These are phyloP conservation scores for Mamestra configurata DNA, from an alignment of 1,140 invertebrate genomes.

Conservation along the genomic window DNA sequence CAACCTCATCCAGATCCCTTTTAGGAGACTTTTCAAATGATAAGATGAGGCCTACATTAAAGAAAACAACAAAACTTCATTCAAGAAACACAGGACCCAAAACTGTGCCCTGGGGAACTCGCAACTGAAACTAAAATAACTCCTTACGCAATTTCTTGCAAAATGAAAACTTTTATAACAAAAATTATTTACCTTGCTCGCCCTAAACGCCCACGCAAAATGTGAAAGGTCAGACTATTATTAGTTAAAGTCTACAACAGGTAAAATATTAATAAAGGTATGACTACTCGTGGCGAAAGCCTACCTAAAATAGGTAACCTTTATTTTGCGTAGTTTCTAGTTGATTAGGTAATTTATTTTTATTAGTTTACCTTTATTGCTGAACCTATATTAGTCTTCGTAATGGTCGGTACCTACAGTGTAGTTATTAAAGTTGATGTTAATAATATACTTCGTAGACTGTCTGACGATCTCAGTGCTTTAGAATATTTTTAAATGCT, in stretches of 20 bases:
- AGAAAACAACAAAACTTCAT: neutral
- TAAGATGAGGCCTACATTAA: no score
- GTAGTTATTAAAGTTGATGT: no score
- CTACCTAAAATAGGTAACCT: neutral
- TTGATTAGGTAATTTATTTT: neutral
- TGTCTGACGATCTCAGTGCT: no score
- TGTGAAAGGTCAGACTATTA: constrained; percentile 8
- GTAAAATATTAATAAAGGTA: constrained; percentile 2
- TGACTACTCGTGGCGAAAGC: neutral
- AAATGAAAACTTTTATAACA: neutral
- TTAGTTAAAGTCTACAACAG: no score
- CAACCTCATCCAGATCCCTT: no score
- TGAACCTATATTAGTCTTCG: no score
- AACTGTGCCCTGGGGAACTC: neutral
- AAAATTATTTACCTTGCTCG: neutral
- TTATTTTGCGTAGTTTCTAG: neutral
- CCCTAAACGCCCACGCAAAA: neutral
- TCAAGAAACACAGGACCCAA: neutral
- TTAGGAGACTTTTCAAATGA: no score
- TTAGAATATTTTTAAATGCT: no score
- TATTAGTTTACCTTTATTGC: no score
- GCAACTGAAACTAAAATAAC: neutral
- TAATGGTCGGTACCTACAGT: no score
- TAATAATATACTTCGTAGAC: no score
- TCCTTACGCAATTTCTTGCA: neutral